Base-by-base conservation (phyloP, 2,113 vertebrate species). In the Tragelaphus strepsiceros region DNA sequence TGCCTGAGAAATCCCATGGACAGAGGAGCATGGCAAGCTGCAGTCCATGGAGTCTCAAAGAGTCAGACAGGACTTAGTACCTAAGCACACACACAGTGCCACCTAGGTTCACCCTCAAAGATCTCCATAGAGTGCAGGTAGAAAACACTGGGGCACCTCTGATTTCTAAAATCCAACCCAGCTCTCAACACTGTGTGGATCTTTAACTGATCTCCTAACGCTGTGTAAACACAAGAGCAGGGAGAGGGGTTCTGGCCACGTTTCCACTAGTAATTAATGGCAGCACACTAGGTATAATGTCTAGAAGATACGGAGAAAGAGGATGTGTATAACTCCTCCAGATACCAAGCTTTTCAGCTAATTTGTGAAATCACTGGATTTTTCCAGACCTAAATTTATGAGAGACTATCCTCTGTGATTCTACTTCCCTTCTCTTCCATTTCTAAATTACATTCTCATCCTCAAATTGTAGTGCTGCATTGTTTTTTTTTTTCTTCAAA, bases 341-440 rank as follows among this genome's bases (percentile, higher is more conserved):
- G 59, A 89, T 85, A 78, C 11, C 7, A 49, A 12, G 0, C 14
- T 84, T 30, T 84, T 61, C 2, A 67, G 30, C 17, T 86, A 82
- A 35, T 61, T 88, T 91, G 24, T 93, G 67, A 59, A 93, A 95
- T 77, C 67, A 64, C 11, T 39, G 19, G 7, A 64, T 58, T 59
- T 97, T 97, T 74, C 21, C 12, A 90, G 51, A 43, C 39, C 32
- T 84, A 53, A 88, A 88, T 80, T 96, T 83, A 43, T 95, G 26
- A 92, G 5, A 58, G 12, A 11, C 32, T 58, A 22, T 78, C 13
- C 26, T 96, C 7, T 53, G 30, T 67, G 21, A 54, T 7, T 90
- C 22, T 74, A 1, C 93, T 96, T 64, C 46, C 10, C 83, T 91
- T 53, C 5, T 62, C 5, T 94, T 94, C 67, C 71, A 17, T 59